phyloP scores from a whole-genome alignment of 1,140 invertebrate species.

The Atta colombica region DNA sequence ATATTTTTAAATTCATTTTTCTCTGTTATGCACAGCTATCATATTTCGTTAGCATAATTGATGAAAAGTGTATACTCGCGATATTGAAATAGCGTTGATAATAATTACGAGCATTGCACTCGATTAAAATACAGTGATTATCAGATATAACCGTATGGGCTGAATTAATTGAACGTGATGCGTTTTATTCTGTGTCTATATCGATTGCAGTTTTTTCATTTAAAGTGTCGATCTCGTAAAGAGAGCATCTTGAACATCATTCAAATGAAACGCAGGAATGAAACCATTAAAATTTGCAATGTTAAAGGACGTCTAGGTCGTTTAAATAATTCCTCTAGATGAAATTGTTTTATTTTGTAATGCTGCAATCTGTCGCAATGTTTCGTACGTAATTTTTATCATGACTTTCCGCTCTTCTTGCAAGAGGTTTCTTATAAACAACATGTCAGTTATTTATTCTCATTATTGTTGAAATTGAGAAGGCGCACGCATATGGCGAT shows the following conservation, averaged over 20 bases:
- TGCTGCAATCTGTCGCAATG: background rate
- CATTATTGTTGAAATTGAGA: background rate
- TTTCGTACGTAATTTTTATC: constrained; percentile 10
- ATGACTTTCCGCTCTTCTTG: background rate
- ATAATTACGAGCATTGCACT: constrained; percentile 37
- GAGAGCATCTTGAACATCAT: background rate
- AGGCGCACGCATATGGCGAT: background rate
- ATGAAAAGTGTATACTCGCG: background rate
- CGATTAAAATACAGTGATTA: constrained; percentile 52
- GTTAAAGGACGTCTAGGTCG: background rate
- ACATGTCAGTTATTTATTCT: background rate
- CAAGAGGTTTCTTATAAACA: background rate
- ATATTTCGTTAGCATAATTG: constrained; percentile 10
- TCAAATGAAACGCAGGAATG: constrained; percentile 11
- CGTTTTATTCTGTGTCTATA: constrained; percentile 27
- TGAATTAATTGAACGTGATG: constrained; percentile 53
- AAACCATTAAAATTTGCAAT: constrained; percentile 9
- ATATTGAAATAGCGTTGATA: constrained; percentile 31
- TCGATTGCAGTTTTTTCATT: constrained; percentile 27
- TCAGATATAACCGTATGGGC: constrained; percentile 7
- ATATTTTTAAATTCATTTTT: background rate
- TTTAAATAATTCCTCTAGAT: constrained; percentile 1
- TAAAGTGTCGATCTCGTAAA: constrained; percentile 37
- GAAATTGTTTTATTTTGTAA: constrained; percentile 2
- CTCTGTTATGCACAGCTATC: background rate